These are phyloP conservation scores for Pristionchus exspectatus DNA, from an alignment of 2,888 invertebrate species.

Conservation along the genomic window DNA sequence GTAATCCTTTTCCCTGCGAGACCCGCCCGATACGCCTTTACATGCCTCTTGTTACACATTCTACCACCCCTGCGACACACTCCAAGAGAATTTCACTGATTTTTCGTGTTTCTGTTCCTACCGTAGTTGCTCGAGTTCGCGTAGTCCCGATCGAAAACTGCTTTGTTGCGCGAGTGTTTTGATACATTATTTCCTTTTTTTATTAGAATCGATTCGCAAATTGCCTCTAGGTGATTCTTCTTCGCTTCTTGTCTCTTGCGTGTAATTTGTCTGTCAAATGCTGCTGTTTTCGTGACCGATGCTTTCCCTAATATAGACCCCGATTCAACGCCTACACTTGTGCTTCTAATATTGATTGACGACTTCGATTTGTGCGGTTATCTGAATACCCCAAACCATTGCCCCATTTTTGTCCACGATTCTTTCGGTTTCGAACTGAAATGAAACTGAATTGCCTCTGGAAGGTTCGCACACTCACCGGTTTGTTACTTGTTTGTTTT, in stretches of 20 bases:
- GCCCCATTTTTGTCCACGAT: neutral
- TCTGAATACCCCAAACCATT: neutral
- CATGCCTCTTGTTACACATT: constrained; percentile 31
- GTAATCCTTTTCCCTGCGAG: neutral
- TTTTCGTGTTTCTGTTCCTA: neutral
- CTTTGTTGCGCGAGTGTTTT: neutral
- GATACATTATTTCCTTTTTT: neutral
- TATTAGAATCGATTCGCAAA: neutral
- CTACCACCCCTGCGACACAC: constrained; percentile 2
- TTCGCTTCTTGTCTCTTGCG: neutral
- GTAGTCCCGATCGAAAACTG: constrained; percentile 9
- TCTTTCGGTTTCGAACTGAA: constrained; percentile 14
- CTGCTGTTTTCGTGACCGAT: constrained; percentile 14
- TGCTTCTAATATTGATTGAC: constrained; percentile 15
- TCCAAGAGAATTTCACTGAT: constrained; percentile 36
- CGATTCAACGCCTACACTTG: constrained; percentile 11
- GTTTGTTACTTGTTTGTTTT: constrained; percentile 32
- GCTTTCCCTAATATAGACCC: neutral
- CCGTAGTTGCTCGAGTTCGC: constrained; percentile 12
- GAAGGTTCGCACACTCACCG: neutral
- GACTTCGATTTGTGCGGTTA: constrained; percentile 11
- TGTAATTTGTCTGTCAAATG: neutral
- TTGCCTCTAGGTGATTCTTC: constrained; percentile 7
- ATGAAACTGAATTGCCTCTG: neutral
- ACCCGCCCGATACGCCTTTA: constrained; percentile 20